Conservation (phyloP, 2,888 invertebrate genomes). For the Temnothorax rugatulus region DNA sequence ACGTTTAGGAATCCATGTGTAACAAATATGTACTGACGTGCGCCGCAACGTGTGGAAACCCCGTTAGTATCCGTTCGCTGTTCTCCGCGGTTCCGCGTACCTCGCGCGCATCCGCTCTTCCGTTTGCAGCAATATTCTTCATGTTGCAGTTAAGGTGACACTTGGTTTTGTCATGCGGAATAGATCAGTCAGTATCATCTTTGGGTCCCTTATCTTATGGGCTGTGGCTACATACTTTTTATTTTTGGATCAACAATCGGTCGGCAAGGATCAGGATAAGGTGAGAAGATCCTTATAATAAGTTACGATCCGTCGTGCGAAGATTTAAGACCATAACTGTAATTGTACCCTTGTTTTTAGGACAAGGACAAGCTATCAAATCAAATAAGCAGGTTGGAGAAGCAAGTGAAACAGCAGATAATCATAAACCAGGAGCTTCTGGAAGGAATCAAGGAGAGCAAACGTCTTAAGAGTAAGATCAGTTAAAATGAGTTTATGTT, state of each 20-base stretch:
- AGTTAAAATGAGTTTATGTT: neutral
- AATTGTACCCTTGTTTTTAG: conserved; percentile 13
- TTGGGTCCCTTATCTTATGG: conserved; percentile 87
- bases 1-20: conserved; percentile 35
- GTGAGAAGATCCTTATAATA: conserved; percentile 61
- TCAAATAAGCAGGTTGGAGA: conserved; percentile 79
- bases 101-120: neutral
- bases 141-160: conserved; percentile 80
- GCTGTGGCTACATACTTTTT: conserved; percentile 87
- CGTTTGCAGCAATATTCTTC: neutral
- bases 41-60: conserved; percentile 20
- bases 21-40: conserved; percentile 45
- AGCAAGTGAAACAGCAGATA: conserved; percentile 79
- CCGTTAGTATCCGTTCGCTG: conserved; percentile 11
- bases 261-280: conserved; percentile 82
- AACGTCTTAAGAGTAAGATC: conserved; percentile 74
- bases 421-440: conserved; percentile 79
- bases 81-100: too few relatives aligned
- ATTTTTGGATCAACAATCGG: conserved; percentile 86
- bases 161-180: conserved; percentile 84
- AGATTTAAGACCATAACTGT: neutral
- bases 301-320: neutral
- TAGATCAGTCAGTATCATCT: conserved; percentile 83
- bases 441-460: conserved; percentile 73
- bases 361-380: conserved; percentile 76